These are phyloP conservation scores for Leptodactylus fallax DNA, from an alignment of 2,797 vertebrate species.

Conservation along the genomic window DNA sequence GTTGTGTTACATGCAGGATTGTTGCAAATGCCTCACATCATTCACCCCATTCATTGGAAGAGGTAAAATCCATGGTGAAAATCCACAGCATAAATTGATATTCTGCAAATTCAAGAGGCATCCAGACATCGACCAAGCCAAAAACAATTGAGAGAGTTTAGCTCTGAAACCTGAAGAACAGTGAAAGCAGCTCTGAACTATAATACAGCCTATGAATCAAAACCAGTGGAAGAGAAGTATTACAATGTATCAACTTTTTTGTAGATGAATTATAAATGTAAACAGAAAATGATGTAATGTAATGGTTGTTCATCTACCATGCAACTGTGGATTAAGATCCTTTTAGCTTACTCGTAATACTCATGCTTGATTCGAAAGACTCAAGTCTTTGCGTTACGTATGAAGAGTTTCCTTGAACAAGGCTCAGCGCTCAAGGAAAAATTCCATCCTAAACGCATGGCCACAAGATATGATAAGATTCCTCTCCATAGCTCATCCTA, in stretches of 20 bases:
- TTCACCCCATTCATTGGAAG: no score
- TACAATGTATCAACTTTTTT: neutral
- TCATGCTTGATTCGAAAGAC: neutral
- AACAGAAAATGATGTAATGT: neutral
- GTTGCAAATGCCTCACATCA: no score
- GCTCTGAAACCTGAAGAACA: neutral
- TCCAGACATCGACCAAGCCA: no score
- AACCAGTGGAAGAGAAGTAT: neutral
- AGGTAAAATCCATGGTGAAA: no score
- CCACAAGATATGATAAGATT: neutral
- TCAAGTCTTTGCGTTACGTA: neutral
- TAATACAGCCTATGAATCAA: neutral
- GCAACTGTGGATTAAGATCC: neutral
- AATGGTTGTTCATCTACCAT: neutral
- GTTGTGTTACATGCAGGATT: no score
- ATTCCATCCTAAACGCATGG: neutral
- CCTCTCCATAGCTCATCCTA: neutral
- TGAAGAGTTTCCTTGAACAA: neutral
- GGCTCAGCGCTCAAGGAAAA: neutral
- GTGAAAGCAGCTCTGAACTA: neutral
- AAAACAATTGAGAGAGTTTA: neutral
- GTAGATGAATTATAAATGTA: neutral
- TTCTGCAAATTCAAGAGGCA: no score
- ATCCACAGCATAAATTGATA: no score
- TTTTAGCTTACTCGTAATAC: neutral